Evolutionary conservation across 1,140 invertebrate species (phyloP).

Genomic region (Eriocheir sinensis): DNA sequence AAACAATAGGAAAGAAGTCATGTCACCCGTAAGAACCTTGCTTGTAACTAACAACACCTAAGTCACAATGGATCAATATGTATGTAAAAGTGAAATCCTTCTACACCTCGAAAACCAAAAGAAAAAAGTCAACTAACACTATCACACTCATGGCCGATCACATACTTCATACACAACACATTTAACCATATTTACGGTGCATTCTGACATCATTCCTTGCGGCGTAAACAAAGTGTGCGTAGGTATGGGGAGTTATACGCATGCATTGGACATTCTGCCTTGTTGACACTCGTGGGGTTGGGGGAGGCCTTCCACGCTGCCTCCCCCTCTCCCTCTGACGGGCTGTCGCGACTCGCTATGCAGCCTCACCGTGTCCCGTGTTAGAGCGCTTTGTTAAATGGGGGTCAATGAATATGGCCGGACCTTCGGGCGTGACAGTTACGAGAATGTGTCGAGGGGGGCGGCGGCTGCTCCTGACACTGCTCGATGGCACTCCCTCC

Average conservation of each 20-base stretch:
- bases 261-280: neutral
- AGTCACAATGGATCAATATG: neutral
- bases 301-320: neutral
- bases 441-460: slow-evolving; percentile 59
- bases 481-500: slow-evolving; percentile 30
- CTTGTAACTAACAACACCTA: neutral
- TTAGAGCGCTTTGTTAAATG: slow-evolving; percentile 68
- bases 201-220: neutral
- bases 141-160: neutral
- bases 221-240: neutral
- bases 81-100: neutral
- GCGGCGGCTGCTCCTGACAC: slow-evolving; percentile 32
- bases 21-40: no score
- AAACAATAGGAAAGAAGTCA: neutral
- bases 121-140: neutral
- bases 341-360: neutral
- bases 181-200: neutral
- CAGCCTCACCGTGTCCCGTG: slow-evolving; percentile 45
- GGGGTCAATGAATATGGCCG: slow-evolving; percentile 62
- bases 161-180: neutral
- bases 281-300: neutral
- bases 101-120: neutral
- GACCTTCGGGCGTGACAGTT: slow-evolving; percentile 58
- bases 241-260: neutral
- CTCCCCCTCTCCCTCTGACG: no score